Base-by-base conservation (phyloP, 2,113 vertebrate species). In the Channa maculata region DNA sequence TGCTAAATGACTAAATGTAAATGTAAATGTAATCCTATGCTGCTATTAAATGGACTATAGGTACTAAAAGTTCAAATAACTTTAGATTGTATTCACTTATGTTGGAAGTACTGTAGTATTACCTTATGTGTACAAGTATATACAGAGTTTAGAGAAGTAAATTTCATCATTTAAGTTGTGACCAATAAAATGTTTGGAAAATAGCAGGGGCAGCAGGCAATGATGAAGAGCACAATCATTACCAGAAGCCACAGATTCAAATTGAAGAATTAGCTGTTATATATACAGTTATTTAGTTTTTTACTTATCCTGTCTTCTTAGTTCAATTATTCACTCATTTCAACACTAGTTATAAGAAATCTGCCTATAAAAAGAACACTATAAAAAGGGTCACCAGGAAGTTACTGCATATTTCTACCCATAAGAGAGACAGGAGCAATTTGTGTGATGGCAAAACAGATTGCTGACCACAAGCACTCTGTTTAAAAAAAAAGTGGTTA, bases 1-100 rank as follows among this genome's bases (percentile, higher is more conserved):
- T n/a, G n/a, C n/a, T n/a, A n/a, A n/a, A n/a, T n/a, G n/a, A n/a
- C n/a, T n/a, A n/a, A n/a, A n/a, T n/a, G n/a, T n/a, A n/a, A n/a
- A n/a, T n/a, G n/a, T n/a, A n/a, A n/a, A n/a, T n/a, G 52, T 58
- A 62, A 81, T 48, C 11, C 34, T 61, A 44, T 8, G 33, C 55
- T 3, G 11, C 44, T 5, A 55, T 33, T 63, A 8, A 50, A 67
- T 8, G 39, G 13, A 63, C 13, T 70, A 13, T 41, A 77, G 63
- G 51, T 66, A 63, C 13, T 70, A 13, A 46, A 77, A 66, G 51
- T 66, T 73, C 11, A 61, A n/a, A 64, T 36, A 79, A 76, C 71
- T 78, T 79, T 67, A 7, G n/a, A 69, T 41, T 48, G 11, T 46
- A 34, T 58, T 51, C 36, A 0, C 6, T 34, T 15, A 14, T 24